These are phyloP conservation scores for Mesitornis unicolor DNA, from an alignment of 2,113 vertebrate species.

Conservation along the genomic window DNA sequence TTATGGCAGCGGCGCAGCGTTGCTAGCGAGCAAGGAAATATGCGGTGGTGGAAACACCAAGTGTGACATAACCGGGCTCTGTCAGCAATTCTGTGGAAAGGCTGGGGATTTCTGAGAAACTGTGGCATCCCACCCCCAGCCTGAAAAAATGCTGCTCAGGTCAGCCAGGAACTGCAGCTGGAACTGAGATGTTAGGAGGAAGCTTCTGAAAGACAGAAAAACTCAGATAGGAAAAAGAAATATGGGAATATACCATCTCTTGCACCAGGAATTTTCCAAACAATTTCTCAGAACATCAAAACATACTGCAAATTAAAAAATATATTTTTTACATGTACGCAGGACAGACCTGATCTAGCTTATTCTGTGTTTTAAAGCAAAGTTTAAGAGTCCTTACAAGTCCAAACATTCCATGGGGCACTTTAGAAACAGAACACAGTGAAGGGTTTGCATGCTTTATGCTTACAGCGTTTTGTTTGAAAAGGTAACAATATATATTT, in stretches of 20 bases:
- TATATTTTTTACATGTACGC: fast-evolving
- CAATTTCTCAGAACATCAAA: neutral
- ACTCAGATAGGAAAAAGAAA: neutral
- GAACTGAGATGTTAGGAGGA: fast-evolving
- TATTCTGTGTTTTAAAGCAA: neutral
- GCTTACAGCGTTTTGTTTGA: neutral
- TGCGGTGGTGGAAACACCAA: neutral
- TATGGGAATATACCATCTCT: fast-evolving
- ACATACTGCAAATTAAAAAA: too few relatives aligned
- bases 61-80: fast-evolving
- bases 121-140: neutral
- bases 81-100: neutral
- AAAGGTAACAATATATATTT: neutral
- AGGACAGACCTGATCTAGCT: neutral
- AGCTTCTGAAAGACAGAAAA: neutral
- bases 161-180: fast-evolving
- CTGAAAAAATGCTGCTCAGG: fast-evolving
- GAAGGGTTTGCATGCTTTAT: too few relatives aligned
- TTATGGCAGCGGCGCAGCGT: neutral
- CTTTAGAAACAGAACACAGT: fast-evolving
- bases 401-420: fast-evolving
- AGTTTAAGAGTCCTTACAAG: neutral
- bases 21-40: neutral
- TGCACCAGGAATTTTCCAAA: fast-evolving
- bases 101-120: fast-evolving